Percentiles rank a stretch among this genome's conserved stretches.
These are phyloP conservation scores for Pristionchus pacificus DNA, from an alignment of 1,140 invertebrate genomes.

Conservation along the genomic window DNA sequence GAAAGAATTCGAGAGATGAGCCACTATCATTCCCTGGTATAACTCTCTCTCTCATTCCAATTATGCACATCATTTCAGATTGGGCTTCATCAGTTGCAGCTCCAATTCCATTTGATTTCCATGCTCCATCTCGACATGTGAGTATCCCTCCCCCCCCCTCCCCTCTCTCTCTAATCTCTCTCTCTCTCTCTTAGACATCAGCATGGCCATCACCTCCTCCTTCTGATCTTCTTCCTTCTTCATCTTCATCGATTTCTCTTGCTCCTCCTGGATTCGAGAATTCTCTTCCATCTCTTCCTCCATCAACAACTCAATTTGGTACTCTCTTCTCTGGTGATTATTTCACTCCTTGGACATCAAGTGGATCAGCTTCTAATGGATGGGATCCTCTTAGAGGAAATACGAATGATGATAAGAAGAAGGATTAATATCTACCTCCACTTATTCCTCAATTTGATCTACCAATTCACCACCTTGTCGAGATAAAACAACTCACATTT, in stretches of 20 bases:
- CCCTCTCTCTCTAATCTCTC: constrained; percentile 1
- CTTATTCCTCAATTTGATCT: no score
- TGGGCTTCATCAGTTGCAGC: neutral
- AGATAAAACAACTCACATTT: neutral
- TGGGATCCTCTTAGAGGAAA: neutral
- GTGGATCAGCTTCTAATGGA: constrained; percentile 6
- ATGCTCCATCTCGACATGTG: no score
- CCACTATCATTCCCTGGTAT: neutral
- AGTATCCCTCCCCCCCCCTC: no score
- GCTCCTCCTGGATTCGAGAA: no score
- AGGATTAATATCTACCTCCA: neutral
- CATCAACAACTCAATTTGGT: neutral
- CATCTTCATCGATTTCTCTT: neutral
- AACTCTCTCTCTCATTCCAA: neutral
- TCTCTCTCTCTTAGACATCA: constrained; percentile 12
- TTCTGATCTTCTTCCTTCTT: neutral
- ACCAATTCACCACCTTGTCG: neutral
- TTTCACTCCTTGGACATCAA: constrained; percentile 15
- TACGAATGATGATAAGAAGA: constrained; percentile 1
- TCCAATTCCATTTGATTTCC: no score
- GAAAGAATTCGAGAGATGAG: neutral
- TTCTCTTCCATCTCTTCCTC: constrained; percentile 1
- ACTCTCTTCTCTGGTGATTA: constrained; percentile 12
- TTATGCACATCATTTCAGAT: neutral
- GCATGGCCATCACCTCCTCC: neutral